Evolutionary conservation across 2,888 invertebrate genomes (phyloP).

Genomic region (Parascotia fuliginaria): DNA sequence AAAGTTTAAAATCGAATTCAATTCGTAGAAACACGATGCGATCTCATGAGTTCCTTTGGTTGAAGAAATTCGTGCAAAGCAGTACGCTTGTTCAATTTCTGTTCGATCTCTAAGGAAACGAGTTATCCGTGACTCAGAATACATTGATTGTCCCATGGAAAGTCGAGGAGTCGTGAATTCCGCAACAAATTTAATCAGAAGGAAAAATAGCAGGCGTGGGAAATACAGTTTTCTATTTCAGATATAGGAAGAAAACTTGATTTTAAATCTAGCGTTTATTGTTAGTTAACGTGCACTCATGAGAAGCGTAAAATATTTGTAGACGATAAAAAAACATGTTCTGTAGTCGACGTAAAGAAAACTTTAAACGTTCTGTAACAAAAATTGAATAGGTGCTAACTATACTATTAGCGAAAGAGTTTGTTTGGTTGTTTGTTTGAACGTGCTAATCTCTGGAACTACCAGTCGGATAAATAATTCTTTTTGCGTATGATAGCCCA

Average conservation of each 20-base stretch:
- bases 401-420: too few species aligned
- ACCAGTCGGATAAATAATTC: too few species aligned
- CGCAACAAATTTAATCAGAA: constrained; percentile 35
- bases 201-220: constrained; percentile 31
- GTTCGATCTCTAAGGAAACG: constrained; percentile 27
- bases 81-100: constrained; percentile 27
- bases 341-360: too few species aligned
- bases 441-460: too few species aligned
- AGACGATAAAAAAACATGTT: too few species aligned
- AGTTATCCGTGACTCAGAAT: constrained; percentile 23
- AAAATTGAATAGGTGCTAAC: too few species aligned
- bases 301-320: too few species aligned
- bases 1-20: constrained; percentile 33
- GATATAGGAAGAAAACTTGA: constrained; percentile 7
- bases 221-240: constrained; percentile 25
- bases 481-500: too few species aligned
- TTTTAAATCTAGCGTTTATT: constrained; percentile 34
- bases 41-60: constrained; percentile 8
- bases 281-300: too few species aligned
- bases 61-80: constrained; percentile 27
- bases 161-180: constrained; percentile 21
- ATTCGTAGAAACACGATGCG: constrained; percentile 17
- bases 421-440: too few species aligned
- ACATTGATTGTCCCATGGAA: constrained; percentile 38
- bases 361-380: too few species aligned